Percentiles rank a stretch among this genome's conserved stretches.
These are phyloP conservation scores for Poecilobothrus nobilitatus DNA, from an alignment of 2,888 invertebrate genomes.

Conservation along the genomic window DNA sequence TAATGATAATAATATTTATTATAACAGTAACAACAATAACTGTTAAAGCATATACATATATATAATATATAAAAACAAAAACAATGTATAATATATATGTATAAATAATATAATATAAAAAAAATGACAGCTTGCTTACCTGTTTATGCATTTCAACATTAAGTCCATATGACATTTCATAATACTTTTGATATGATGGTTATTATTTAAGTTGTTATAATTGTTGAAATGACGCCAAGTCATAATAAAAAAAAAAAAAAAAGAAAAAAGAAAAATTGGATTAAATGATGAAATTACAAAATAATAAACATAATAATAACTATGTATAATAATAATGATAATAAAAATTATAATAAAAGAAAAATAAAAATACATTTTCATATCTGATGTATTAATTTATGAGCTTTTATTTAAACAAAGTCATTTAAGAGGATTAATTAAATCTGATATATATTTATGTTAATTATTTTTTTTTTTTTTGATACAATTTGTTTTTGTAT, in stretches of 20 bases:
- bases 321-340: too few relatives aligned
- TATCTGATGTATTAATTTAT: conserved; percentile 9
- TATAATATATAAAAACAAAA: not conserved
- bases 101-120: too few relatives aligned
- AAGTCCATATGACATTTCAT: conserved; percentile 96
- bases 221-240: not conserved
- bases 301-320: too few relatives aligned
- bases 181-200: conserved; percentile 58
- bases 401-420: not conserved
- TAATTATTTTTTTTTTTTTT: not conserved
- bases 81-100: not conserved
- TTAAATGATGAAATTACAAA: not conserved
- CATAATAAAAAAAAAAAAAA: not conserved
- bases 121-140: conserved; percentile 47
- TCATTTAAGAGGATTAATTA: conserved; percentile 6
- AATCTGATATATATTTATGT: not conserved
- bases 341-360: conserved; percentile 33
- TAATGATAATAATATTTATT: too few relatives aligned
- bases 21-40: not conserved
- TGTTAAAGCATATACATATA: not conserved
- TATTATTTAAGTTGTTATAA: not conserved
- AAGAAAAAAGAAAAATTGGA: not conserved
- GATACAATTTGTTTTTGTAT: not conserved
- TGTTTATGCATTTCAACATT: conserved; percentile 98
- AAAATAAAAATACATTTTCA: conserved; percentile 12